Percentiles rank a stretch among this genome's conserved stretches.
phyloP scores from a whole-genome alignment of 1,140 invertebrate genomes.

The Himalopsyche phryganea region DNA sequence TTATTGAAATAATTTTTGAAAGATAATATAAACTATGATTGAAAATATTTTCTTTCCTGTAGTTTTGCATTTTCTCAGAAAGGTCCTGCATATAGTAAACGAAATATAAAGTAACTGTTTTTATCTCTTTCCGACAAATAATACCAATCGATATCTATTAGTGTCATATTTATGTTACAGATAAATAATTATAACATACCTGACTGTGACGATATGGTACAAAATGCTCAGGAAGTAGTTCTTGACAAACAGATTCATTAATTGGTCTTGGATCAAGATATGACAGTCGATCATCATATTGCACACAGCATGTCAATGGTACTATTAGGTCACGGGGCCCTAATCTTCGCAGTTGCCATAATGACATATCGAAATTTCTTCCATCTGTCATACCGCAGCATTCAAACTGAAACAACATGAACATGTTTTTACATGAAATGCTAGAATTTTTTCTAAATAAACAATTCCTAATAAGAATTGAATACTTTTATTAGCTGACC shows the following conservation, averaged over 20 bases:
- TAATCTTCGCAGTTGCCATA: slow-evolving; percentile 72
- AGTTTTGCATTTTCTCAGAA: too few relatives aligned
- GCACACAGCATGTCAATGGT: slow-evolving; percentile 76
- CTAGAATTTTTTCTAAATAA: too few relatives aligned
- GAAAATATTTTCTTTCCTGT: too few relatives aligned
- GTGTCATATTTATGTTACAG: background rate
- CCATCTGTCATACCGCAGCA: slow-evolving; percentile 80
- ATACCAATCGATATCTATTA: too few relatives aligned
- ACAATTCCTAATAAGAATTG: too few relatives aligned
- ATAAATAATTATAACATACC: slow-evolving; percentile 42
- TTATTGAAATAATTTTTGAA: too few relatives aligned
- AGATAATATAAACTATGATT: too few relatives aligned
- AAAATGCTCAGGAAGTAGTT: slow-evolving; percentile 57
- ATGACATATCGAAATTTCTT: slow-evolving; percentile 76
- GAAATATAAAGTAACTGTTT: too few relatives aligned
- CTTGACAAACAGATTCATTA: slow-evolving; percentile 69
- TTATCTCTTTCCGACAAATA: too few relatives aligned
- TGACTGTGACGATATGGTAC: slow-evolving; percentile 60
- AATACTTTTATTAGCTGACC: too few relatives aligned
- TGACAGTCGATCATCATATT: slow-evolving; percentile 54
- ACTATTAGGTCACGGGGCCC: slow-evolving; percentile 68
- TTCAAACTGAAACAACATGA: slow-evolving; percentile 63
- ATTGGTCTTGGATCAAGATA: slow-evolving; percentile 74
- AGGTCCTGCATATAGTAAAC: too few relatives aligned
- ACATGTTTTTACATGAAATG: too few relatives aligned